Evolutionary conservation across 2,797 vertebrate species (phyloP), one percentile per base, ranked within the genome.

Genomic region (Lindbergichthys nudifrons): DNA sequence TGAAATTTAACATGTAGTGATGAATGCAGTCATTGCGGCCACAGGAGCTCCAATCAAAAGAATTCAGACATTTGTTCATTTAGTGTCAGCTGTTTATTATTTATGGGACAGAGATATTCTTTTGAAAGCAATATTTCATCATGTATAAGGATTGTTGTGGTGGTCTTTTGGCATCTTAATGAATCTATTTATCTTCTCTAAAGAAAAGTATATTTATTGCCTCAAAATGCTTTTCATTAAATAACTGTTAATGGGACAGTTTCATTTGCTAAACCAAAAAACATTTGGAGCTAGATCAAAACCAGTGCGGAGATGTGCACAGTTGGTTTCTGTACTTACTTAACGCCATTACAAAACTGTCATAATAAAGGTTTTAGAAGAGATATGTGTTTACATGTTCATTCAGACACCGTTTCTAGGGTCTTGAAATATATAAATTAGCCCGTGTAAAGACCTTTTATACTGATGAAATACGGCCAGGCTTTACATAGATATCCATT

Each of bases 401-500:
- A 23, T 41, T 56, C 39, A 42, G 15, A 67, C 5, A 41, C 21
- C 12, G 11, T 21, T 41, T 19, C 30, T 14, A 5, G 18, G 60
- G 41, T 57, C 14, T 60, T 50, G 46, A 73, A 60, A 62, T 53
- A 36, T 77, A 51, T 52, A 21, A 65, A 64, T 69, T 30, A 21
- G 15, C 30, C 13, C 39, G 46, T 63, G 63, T 51, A 39, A 16
- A 50, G 51, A 62, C 61, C 19, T 56, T 26, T 56, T 60, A 75
- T 36, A n/a, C 65, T 56, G 36, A 41, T 63, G 41, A 66, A 64
- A 69, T 61, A 75, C 63, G 3, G 0, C 36, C 47, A 52, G 58
- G 50, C 68, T 63, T 80, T 51, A 75, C 56, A 71, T 48, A 23
- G 46, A 75, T 71, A 80, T 67, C 45, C 59, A 45, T 65, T 65